These are phyloP conservation scores for Opisthocomus hoazin DNA, from an alignment of 2,113 vertebrate genomes.

Conservation along the genomic window DNA sequence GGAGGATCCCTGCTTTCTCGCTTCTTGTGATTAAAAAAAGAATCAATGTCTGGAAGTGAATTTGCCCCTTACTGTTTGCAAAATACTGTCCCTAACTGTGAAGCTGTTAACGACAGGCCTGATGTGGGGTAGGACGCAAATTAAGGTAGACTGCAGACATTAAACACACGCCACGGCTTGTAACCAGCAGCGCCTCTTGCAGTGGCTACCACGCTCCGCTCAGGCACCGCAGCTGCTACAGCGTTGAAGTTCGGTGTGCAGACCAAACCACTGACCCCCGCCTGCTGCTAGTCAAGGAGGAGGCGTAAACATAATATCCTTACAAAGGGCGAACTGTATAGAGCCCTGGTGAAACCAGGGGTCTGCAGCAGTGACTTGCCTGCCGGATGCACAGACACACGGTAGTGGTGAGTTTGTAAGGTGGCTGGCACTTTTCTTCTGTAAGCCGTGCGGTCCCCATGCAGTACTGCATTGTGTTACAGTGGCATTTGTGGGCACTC, in stretches of 20 bases:
- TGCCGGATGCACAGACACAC: background rate
- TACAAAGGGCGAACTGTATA: background rate
- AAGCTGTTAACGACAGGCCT: background rate
- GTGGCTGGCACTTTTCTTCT: background rate
- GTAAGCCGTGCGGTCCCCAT: background rate
- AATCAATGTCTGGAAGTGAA: background rate
- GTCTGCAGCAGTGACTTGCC: background rate
- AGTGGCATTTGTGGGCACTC: background rate
- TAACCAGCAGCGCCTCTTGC: background rate
- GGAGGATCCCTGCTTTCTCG: background rate
- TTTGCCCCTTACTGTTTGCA: conserved; percentile 8
- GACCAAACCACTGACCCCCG: accelerated
- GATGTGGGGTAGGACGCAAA: background rate
- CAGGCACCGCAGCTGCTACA: background rate
- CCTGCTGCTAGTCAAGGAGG: background rate
- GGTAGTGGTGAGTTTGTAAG: background rate
- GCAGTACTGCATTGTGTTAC: background rate
- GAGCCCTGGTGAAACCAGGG: background rate
- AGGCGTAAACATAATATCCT: background rate
- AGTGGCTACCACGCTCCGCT: background rate
- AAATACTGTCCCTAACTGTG: background rate
- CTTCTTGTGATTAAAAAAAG: background rate
- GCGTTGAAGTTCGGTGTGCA: background rate
- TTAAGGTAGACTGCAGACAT: background rate
- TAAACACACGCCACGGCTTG: background rate